Percentiles rank a stretch among this genome's conserved stretches.
phyloP scores from a whole-genome alignment of 2,113 vertebrate genomes.

The Jacana jacana region DNA sequence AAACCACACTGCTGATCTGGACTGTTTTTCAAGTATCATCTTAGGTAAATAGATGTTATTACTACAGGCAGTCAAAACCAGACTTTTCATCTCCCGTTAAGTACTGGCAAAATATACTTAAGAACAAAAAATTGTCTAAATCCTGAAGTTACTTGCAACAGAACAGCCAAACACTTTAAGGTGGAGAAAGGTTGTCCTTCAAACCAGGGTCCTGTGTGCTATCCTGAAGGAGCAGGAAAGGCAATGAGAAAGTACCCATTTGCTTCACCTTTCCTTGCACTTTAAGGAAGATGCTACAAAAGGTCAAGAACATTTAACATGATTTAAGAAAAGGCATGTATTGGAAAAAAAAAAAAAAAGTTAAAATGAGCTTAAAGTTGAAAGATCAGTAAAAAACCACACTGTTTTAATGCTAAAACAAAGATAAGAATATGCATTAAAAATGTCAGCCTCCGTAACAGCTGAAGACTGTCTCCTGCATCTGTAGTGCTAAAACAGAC shows the following conservation, averaged over 20 bases:
- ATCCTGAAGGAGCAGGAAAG: neutral
- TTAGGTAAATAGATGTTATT: neutral
- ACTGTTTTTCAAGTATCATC: neutral
- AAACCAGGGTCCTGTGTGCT: neutral
- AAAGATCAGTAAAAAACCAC: neutral
- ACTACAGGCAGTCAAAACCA: neutral
- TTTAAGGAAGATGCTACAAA: neutral
- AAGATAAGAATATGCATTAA: neutral
- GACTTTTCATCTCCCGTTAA: neutral
- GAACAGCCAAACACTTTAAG: neutral
- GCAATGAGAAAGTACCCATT: rapidly evolving
- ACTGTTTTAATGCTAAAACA: neutral
- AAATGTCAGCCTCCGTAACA: neutral
- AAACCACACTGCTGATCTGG: neutral
- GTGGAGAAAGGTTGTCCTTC: neutral
- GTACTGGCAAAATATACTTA: neutral
- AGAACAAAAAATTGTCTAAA: neutral
- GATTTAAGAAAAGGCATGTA: neutral
- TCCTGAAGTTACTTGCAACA: neutral
- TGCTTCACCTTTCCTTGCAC: neutral
- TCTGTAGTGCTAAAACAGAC: neutral
- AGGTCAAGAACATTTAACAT: neutral
- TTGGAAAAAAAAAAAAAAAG: neutral
- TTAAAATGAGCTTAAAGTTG: neutral
- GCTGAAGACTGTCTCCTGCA: neutral